A percentile compares a stretch with the other conserved stretches of the same genome.
phyloP scores from a whole-genome alignment of 2,888 invertebrate genomes.

The Eulithis prunata region DNA sequence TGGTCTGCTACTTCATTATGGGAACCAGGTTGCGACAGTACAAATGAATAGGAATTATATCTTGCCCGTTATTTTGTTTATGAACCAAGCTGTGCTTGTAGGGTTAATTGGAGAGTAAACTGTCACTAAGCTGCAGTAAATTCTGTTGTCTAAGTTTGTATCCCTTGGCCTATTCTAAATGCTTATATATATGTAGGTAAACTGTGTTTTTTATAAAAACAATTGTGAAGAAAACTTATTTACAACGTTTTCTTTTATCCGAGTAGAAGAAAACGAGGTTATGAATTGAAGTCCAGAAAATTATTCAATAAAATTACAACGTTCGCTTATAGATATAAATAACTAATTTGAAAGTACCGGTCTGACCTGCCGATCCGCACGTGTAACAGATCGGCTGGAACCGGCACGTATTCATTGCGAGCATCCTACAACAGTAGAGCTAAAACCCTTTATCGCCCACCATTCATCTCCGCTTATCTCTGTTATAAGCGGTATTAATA shows the following conservation, averaged over 20 bases:
- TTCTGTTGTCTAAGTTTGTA: background rate
- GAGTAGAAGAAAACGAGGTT: too few relatives aligned
- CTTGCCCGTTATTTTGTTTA: conserved; percentile 9
- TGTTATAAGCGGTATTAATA: conserved; percentile 32
- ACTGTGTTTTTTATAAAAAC: too few relatives aligned
- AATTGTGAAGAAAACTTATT: too few relatives aligned
- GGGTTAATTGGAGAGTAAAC: conserved; percentile 7
- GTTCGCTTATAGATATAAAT: conserved; percentile 1
- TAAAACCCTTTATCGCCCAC: conserved; percentile 28
- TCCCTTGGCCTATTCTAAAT: background rate
- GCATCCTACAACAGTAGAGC: conserved; percentile 16
- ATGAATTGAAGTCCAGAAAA: background rate
- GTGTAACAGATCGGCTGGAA: conserved; percentile 19
- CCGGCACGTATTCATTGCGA: conserved; percentile 26
- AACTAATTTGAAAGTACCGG: conserved; percentile 12
- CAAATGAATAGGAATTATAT: conserved; percentile 24
- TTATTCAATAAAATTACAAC: background rate
- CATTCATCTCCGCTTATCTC: conserved; percentile 31
- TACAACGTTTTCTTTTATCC: too few relatives aligned
- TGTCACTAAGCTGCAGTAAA: background rate
- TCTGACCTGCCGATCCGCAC: conserved; percentile 19
- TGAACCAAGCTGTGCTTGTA: background rate
- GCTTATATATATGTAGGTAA: too few relatives aligned
- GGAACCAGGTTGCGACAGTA: conserved; percentile 20
- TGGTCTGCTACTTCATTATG: conserved; percentile 28